Conservation (phyloP, 2,888 invertebrate genomes). For the Rugalucina vietnamica region DNA sequence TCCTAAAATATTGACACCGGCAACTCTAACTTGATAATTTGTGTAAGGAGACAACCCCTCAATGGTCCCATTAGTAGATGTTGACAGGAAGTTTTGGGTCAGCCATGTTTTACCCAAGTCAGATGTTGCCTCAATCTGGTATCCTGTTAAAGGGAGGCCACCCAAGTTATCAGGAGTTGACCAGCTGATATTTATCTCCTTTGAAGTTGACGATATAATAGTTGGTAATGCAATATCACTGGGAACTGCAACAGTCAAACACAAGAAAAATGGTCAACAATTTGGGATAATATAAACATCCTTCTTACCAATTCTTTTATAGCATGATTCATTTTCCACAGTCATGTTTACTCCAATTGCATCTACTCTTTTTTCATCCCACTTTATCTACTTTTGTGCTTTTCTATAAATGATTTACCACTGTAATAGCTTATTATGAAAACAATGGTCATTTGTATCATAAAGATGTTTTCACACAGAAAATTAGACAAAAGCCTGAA, state of each 20-base stretch:
- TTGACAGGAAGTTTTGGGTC: background rate
- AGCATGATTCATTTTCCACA: no score
- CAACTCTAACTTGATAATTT: slow-evolving; percentile 44
- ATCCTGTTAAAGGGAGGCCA: slow-evolving; percentile 50
- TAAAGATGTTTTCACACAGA: no score
- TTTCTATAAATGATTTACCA: no score
- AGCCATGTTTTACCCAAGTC: slow-evolving; percentile 40
- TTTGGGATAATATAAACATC: no score
- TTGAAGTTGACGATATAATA: slow-evolving; percentile 23
- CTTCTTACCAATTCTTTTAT: no score
- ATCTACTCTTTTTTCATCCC: no score
- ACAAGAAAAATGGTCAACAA: no score
- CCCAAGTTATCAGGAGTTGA: slow-evolving; percentile 12
- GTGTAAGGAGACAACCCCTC: slow-evolving; percentile 22
- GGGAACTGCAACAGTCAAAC: slow-evolving; percentile 53
- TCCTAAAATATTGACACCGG: slow-evolving; percentile 54
- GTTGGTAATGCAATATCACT: slow-evolving; percentile 26
- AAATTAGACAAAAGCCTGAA: no score
- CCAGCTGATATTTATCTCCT: slow-evolving; percentile 40
- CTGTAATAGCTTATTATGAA: no score
- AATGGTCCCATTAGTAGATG: slow-evolving; percentile 3
- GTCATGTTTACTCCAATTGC: no score
- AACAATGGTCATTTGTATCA: no score
- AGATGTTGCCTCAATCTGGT: slow-evolving; percentile 30
- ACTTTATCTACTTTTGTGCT: no score